Evolutionary conservation across 2,888 invertebrate species (phyloP).

Genomic region (Drosophila siamana): DNA sequence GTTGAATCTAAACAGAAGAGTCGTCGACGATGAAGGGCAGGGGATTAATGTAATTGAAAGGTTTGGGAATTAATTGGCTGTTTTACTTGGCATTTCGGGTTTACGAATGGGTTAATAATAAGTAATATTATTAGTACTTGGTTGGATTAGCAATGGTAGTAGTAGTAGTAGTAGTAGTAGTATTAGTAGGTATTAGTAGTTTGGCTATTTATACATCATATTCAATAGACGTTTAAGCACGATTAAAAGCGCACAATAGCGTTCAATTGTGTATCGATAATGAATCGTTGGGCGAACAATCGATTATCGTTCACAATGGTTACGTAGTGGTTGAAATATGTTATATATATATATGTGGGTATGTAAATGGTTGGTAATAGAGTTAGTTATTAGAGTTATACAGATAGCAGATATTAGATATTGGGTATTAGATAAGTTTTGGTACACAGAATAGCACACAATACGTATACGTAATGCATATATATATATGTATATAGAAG

Average conservation of each 20-base stretch:
- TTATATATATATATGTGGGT: conserved; percentile 14
- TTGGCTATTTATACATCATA: conserved; percentile 41
- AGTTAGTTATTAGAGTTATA: conserved; percentile 27
- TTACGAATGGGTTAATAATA: conserved; percentile 35
- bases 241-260: conserved; percentile 75
- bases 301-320: conserved; percentile 19
- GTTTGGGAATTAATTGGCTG: neutral
- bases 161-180: conserved; percentile 26
- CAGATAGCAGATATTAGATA: conserved; percentile 25
- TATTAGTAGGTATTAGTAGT: conserved; percentile 36
- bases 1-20: neutral
- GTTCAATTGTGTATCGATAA: conserved; percentile 37
- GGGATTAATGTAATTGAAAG: conserved; percentile 11
- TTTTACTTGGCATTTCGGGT: conserved; percentile 32
- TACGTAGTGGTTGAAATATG: conserved; percentile 6
- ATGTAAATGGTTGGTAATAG: conserved; percentile 8
- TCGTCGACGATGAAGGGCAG: neutral
- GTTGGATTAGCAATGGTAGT: conserved; percentile 17
- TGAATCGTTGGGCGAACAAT: conserved; percentile 10
- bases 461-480: conserved; percentile 43
- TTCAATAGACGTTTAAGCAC: conserved; percentile 72
- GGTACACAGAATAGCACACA: conserved; percentile 59
- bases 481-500: conserved; percentile 14
- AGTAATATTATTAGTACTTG: conserved; percentile 33
- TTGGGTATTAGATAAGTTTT: conserved; percentile 26